Evolutionary conservation across 1,140 invertebrate species (phyloP), one percentile per base, ranked within the genome.

Genomic region (Brachionus manjavacas): DNA sequence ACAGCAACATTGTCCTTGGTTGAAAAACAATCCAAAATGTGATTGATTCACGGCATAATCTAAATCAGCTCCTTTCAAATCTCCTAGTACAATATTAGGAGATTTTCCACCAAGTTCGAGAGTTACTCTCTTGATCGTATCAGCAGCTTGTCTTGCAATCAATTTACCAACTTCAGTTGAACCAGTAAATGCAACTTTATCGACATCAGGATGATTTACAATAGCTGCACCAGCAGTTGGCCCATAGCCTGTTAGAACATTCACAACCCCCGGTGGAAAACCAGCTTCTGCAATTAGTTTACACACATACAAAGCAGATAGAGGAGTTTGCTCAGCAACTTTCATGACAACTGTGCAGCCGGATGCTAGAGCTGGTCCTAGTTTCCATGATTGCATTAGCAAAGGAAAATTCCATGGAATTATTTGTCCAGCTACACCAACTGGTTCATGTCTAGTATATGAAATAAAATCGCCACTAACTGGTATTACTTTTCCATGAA

Each of bases 351-450:
- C 91, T 1, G 94, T 95, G 87, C 95, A 96, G 43, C 96, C 96
- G 85, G 93, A 94, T 4, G 94, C 93, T 52, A 96, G 88, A 4
- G 94, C 95, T 3, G 96, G 95, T 0, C 92, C 97, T 55, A 98
- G 89, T 90, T 99, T 99, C 96, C 96, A 98, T 1, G 95, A 92
- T 88, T 94, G 92, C 96, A 99, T 98, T 79, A 98, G 87, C 31
- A 99, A 87, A 0, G 96, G 96, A 88, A 98, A 99, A 90, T 60
- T 76, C 66, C 68, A 55, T 35, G 84, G 96, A 85, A 98, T 98
- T 83, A 99, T 98, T 90, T 98, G 96, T 28, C 94, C 97, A 90
- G 96, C 98, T 55, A 99, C 95, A 60, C 97, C 97, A 28, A 99
- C 94, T 1, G 97, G 96, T 89, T 99, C 96, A 86, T 97, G 95